phyloP scores from a whole-genome alignment of 2,113 vertebrate genomes.

The Sceloporus tristichus region DNA sequence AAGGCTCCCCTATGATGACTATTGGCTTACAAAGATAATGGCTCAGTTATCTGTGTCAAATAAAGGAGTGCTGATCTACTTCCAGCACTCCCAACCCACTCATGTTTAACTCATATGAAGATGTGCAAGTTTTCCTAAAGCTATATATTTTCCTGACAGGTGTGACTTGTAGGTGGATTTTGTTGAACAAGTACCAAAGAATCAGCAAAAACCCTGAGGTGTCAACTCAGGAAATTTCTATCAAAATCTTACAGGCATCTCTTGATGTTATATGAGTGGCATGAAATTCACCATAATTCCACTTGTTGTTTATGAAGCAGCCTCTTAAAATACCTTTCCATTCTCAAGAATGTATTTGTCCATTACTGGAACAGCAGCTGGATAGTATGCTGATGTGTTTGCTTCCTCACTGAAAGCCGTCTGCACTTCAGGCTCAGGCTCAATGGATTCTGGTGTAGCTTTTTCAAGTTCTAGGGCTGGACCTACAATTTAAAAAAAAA shows the following conservation, averaged over 20 bases:
- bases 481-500: conserved; percentile 79
- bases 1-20: background rate
- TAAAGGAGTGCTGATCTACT: background rate
- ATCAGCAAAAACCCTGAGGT: background rate
- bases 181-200: background rate
- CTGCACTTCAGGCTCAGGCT: conserved; percentile 83
- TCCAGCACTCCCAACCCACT: background rate
- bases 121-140: background rate
- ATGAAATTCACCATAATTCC: conserved; percentile 38
- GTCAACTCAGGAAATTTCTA: conserved; percentile 1
- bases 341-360: conserved; percentile 89
- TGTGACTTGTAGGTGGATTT: background rate
- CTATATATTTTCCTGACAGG: background rate
- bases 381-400: conserved; percentile 85
- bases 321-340: conserved; percentile 84
- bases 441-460: conserved; percentile 83
- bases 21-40: background rate
- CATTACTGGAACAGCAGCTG: conserved; percentile 83
- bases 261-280: conserved; percentile 24
- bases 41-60: background rate
- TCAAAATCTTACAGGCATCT: background rate
- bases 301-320: conserved; percentile 58
- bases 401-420: conserved; percentile 85
- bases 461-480: conserved; percentile 86
- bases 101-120: background rate